Evolutionary conservation across 2,797 vertebrate genomes (phyloP).

Genomic region (Melopsittacus undulatus): DNA sequence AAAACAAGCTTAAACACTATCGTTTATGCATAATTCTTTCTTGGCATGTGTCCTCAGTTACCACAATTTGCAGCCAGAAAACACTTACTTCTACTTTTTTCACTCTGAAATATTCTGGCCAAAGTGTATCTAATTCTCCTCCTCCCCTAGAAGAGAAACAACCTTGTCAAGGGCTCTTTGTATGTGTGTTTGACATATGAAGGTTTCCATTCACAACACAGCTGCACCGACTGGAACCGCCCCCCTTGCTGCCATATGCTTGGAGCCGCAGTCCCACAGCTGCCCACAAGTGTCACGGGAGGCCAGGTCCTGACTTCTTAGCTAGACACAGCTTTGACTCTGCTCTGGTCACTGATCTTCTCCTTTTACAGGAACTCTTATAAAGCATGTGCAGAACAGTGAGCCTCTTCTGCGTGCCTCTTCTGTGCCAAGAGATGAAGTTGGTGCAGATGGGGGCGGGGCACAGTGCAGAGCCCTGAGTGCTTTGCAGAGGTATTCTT

Average conservation of each 20-base stretch:
- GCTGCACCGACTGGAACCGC: conserved; percentile 40
- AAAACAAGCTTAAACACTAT: conserved; percentile 80
- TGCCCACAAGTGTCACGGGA: conserved; percentile 46
- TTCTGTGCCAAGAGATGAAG: neutral
- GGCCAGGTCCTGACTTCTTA: conserved; percentile 4
- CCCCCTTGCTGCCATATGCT: neutral
- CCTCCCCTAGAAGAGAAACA: conserved; percentile 69
- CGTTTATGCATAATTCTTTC: conserved; percentile 78
- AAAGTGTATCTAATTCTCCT: conserved; percentile 72
- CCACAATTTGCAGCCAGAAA: conserved; percentile 75
- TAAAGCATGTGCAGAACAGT: neutral
- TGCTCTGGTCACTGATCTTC: conserved; percentile 29
- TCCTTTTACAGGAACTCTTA: conserved; percentile 41
- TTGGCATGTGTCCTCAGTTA: conserved; percentile 73
- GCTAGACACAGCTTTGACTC: neutral
- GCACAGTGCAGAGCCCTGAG: neutral
- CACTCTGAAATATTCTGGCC: conserved; percentile 70
- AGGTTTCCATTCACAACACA: conserved; percentile 64
- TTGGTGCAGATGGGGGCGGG: fast-evolving
- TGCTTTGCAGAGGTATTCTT: neutral
- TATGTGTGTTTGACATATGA: conserved; percentile 23
- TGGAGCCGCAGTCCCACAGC: conserved; percentile 66
- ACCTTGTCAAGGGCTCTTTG: conserved; percentile 56
- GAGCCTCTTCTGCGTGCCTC: neutral
- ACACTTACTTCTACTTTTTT: conserved; percentile 75